A percentile compares a stretch with the other conserved stretches of the same genome.
These are phyloP conservation scores for Diacarnus erythraeanus DNA, from an alignment of 37 sponge, comb jelly and placozoan species.

Conservation along the genomic window DNA sequence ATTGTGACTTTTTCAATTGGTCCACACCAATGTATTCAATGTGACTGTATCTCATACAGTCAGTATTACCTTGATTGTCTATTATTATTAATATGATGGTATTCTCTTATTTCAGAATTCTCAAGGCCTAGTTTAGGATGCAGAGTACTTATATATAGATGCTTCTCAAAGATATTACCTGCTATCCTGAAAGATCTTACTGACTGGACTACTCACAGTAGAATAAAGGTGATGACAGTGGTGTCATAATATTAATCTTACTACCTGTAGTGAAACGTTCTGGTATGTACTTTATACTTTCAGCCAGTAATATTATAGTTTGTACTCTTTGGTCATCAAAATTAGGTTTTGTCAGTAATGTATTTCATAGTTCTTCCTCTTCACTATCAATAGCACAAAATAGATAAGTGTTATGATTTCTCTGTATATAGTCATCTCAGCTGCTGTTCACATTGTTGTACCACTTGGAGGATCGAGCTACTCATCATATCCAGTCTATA, in stretches of 20 bases:
- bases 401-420: too few relatives aligned
- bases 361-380: too few relatives aligned
- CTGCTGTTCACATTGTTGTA: slow-evolving; percentile 66
- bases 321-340: too few relatives aligned
- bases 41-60: too few relatives aligned
- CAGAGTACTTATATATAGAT: slow-evolving; percentile 80
- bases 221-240: slow-evolving; percentile 81
- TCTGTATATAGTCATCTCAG: slow-evolving; percentile 67
- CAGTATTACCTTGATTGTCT: too few relatives aligned
- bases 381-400: background rate
- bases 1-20: too few relatives aligned
- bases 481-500: slow-evolving; percentile 84
- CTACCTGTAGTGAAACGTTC: background rate
- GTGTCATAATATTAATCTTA: background rate
- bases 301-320: too few relatives aligned
- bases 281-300: background rate
- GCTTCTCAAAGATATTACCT: slow-evolving; percentile 90
- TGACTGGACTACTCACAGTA: slow-evolving; percentile 88
- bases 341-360: too few relatives aligned
- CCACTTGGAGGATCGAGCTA: slow-evolving; percentile 82
- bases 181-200: slow-evolving; percentile 81
- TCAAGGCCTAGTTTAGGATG: slow-evolving; percentile 86
- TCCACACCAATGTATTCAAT: too few relatives aligned
- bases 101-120: slow-evolving; percentile 35
- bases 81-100: too few relatives aligned